Percentiles rank a stretch among this genome's conserved stretches.
These are phyloP conservation scores for Propithecus deckenii DNA, from an alignment of 2,797 vertebrate species.

Conservation along the genomic window DNA sequence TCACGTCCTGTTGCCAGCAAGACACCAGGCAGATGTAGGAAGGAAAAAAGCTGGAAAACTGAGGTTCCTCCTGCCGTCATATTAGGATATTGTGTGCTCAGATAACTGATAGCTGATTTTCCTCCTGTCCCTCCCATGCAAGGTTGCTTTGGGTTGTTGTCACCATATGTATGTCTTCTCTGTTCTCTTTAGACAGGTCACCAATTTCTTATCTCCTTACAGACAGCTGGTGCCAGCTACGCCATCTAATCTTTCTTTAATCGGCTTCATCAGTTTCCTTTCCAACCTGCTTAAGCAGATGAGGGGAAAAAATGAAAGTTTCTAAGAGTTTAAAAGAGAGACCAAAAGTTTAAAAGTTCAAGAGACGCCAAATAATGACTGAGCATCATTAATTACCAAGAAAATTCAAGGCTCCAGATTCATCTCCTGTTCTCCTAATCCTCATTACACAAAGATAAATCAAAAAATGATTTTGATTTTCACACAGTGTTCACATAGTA, in stretches of 20 bases:
- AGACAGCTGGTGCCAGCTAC: neutral
- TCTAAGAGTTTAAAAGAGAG: conserved; percentile 28
- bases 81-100: neutral
- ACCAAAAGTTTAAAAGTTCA: conserved; percentile 28
- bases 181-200: neutral
- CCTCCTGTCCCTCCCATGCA: neutral
- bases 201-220: neutral
- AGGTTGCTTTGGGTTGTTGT: neutral
- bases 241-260: conserved; percentile 19
- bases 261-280: conserved; percentile 40
- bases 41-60: neutral
- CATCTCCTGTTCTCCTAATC: neutral
- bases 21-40: neutral
- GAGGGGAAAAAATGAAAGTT: neutral
- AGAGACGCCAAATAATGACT: neutral
- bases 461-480: conserved; percentile 12
- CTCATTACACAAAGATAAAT: neutral
- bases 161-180: neutral
- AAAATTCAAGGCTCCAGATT: neutral
- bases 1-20: neutral
- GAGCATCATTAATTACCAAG: conserved; percentile 29
- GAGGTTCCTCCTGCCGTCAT: neutral
- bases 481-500: neutral
- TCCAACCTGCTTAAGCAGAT: conserved; percentile 16
- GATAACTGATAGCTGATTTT: neutral